Percentiles rank a stretch among this genome's conserved stretches.
Conservation (phyloP, 2,113 vertebrate genomes). For the Felis catus region DNA sequence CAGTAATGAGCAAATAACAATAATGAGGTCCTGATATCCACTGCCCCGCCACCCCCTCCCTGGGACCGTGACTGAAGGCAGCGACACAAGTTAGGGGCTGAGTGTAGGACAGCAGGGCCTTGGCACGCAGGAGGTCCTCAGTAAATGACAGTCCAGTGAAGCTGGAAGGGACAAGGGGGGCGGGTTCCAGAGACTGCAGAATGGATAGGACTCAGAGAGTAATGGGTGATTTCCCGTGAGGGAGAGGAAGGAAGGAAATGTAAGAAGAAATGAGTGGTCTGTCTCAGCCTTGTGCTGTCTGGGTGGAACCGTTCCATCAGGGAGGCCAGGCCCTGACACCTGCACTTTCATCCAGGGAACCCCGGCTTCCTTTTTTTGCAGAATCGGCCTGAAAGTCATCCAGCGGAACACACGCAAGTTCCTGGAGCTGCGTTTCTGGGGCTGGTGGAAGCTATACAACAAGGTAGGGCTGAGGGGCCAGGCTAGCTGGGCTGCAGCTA, state of each 20-base stretch:
- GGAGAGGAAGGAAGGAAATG: background rate
- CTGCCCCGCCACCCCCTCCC: no score
- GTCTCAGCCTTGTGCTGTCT: background rate
- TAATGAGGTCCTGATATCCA: background rate
- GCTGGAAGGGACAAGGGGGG: background rate
- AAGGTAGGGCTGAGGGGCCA: constrained; percentile 26
- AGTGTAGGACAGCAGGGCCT: background rate
- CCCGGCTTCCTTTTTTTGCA: background rate
- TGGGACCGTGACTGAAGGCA: background rate
- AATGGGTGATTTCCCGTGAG: background rate
- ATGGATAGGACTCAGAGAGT: background rate
- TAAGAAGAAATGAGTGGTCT: background rate
- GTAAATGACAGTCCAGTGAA: background rate
- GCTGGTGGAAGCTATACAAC: constrained; percentile 73
- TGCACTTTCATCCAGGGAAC: background rate
- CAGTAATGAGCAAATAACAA: background rate
- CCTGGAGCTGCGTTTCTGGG: constrained; percentile 69
- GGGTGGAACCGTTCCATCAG: background rate
- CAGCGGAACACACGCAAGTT: constrained; percentile 74
- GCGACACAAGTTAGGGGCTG: background rate
- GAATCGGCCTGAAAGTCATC: constrained; percentile 59
- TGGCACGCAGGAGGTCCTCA: background rate
- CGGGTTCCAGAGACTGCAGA: background rate
- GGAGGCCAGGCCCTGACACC: background rate
- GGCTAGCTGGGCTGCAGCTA: no score